Base-by-base conservation (phyloP, 2,888 invertebrate genomes). In the Leucania comma region DNA sequence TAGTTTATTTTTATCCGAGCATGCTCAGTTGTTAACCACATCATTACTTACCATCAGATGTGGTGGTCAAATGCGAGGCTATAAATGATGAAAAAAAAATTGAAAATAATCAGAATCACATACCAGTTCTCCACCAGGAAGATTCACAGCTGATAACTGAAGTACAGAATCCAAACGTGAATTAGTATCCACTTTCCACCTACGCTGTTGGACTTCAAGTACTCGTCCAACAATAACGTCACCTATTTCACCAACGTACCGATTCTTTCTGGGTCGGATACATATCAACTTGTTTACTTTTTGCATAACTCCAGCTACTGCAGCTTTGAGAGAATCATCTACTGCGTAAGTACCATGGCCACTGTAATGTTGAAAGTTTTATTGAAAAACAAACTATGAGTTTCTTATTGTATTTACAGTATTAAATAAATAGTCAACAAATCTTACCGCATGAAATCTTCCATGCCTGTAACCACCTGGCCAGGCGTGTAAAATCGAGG, bases 81-180 rank as follows among this genome's bases (percentile, higher is more conserved):
- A 14, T 0, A 42, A 17, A 20, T 20, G 17, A 14, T 38, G 0
- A 8, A 6, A 14, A 9, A 9, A 24, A 29, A 20, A 29, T 29
- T n/a, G n/a, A n/a, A 10, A 3, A 26, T 17, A n/a, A 2, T 42
- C 12, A 48, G 4, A 17, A 12, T 0, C 3, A 53, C 93, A 91
- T 95, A 98, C 98, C 96, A 99, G 94, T 96, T 99, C 99, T 67
- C 98, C 98, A 38, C 99, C 99, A n/a, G 99, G 99, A 77, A 99
- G 96, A 96, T 99, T 99, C 1, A 99, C 99, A 46, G 99, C 98
- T 0, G 99, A 98, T 24, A 99, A 94, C 75, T 98, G 96, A 17
- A 99, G 96, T 56, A 98, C 96, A 0, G 99, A 98, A 93, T 99
- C 99, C 89, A 98, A 94, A 67, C 99, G 97, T 0, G 99, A 98